Percentiles rank a stretch among this genome's conserved stretches.
Evolutionary conservation across 37 sponge, comb jelly and placozoan species (phyloP).

Genomic region (Chondrosia reniformis): DNA sequence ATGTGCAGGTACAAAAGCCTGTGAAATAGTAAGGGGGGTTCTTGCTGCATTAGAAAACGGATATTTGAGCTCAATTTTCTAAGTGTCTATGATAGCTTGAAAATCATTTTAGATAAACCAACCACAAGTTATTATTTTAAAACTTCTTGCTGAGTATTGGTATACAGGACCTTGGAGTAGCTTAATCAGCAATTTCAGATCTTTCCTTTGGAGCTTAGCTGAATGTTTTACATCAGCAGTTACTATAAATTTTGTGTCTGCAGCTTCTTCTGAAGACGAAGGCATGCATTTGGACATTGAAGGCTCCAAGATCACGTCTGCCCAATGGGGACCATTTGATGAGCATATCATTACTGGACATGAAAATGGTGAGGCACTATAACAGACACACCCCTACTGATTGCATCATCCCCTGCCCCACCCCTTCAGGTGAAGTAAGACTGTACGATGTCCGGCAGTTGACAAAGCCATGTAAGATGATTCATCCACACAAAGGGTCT

Average conservation of each 20-base stretch:
- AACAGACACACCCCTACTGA: conserved; percentile 54
- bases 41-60: background rate
- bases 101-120: too few relatives aligned
- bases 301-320: conserved; percentile 73
- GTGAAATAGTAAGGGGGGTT: background rate
- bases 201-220: too few relatives aligned
- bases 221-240: too few relatives aligned
- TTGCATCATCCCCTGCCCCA: background rate
- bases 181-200: too few relatives aligned
- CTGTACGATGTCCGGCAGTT: conserved; percentile 1
- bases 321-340: conserved; percentile 91
- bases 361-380: conserved; percentile 79
- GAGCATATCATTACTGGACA: conserved; percentile 85
- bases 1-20: background rate
- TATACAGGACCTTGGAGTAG: too few relatives aligned
- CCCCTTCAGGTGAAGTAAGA: background rate
- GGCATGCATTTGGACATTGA: background rate
- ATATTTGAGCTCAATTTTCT: background rate
- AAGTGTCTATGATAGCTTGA: too few relatives aligned
- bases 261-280: background rate
- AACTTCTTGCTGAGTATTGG: too few relatives aligned
- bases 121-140: too few relatives aligned
- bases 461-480: background rate
- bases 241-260: too few relatives aligned
- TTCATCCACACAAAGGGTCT: conserved; percentile 35